Conservation (phyloP, 2,888 invertebrate genomes). For the Cryptosula pallasiana region DNA sequence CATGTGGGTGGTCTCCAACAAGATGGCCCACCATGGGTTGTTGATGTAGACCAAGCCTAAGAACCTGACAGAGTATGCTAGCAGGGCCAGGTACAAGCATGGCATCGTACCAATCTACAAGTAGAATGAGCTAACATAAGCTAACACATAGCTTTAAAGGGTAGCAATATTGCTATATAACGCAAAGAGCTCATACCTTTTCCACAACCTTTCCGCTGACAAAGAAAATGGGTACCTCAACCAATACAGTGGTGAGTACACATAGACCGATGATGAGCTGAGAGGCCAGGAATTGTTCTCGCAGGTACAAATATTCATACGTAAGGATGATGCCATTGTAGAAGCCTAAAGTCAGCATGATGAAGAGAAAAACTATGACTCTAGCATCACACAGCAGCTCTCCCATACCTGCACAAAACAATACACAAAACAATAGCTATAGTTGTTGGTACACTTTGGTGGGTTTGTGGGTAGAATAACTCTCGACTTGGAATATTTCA, state of each 20-base stretch:
- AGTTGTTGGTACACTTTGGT: too few relatives aligned
- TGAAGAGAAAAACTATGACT: constrained; percentile 60
- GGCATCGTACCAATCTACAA: constrained; percentile 65
- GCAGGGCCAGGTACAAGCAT: constrained; percentile 75
- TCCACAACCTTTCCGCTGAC: constrained; percentile 76
- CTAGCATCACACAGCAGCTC: background rate
- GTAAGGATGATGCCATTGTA: constrained; percentile 12
- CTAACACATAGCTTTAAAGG: too few relatives aligned
- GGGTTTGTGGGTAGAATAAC: too few relatives aligned
- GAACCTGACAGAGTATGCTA: constrained; percentile 74
- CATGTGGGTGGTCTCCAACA: constrained; percentile 80
- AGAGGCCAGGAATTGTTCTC: constrained; percentile 28
- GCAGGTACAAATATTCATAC: background rate
- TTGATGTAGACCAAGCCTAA: constrained; percentile 66
- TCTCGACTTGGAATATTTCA: too few relatives aligned
- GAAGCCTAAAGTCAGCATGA: background rate
- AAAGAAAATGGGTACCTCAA: constrained; percentile 58
- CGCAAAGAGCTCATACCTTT: constrained; percentile 56
- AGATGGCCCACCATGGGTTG: constrained; percentile 77
- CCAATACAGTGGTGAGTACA: constrained; percentile 36
- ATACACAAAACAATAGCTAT: background rate
- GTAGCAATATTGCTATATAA: too few relatives aligned
- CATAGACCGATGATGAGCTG: constrained; percentile 41
- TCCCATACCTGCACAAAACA: background rate
- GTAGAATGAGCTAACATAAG: too few relatives aligned